phyloP scores from a whole-genome alignment of 2,113 vertebrate species.

The Stomatorhinus ivindoensis region DNA sequence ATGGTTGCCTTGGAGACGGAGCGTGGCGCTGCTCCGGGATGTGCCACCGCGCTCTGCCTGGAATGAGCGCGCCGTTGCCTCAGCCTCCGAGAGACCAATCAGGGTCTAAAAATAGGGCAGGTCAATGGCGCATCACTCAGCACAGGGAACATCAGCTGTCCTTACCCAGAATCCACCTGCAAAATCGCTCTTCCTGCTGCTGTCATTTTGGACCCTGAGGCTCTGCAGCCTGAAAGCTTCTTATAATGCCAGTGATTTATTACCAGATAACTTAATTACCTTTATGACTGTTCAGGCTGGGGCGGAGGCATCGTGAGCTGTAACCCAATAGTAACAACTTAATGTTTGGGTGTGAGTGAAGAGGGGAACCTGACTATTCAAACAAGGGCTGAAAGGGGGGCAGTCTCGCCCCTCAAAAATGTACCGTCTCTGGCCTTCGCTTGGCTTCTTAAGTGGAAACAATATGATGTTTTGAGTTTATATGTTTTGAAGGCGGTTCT shows the following conservation, averaged over 20 bases:
- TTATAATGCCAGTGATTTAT: neutral
- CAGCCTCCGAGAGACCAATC: constrained; percentile 17
- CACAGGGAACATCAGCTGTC: neutral
- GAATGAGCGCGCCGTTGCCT: neutral
- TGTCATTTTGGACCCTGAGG: neutral
- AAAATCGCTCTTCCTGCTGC: neutral
- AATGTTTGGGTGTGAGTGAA: neutral
- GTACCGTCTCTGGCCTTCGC: neutral
- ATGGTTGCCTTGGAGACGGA: constrained; percentile 29
- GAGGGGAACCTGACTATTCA: neutral
- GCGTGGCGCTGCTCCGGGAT: neutral
- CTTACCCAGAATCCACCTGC: constrained; percentile 1
- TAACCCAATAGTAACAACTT: neutral
- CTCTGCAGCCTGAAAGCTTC: neutral
- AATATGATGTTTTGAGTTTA: neutral
- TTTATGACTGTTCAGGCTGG: neutral
- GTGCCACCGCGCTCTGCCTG: constrained; percentile 18
- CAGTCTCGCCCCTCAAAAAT: neutral
- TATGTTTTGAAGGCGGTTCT: neutral
- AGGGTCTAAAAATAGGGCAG: constrained; percentile 55
- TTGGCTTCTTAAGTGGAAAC: neutral
- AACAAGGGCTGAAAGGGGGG: neutral
- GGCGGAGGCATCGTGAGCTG: neutral
- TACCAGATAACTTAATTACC: neutral
- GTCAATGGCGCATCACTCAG: constrained; percentile 1